Conservation (phyloP, 2,113 vertebrate species). For the Mystacornis crossleyi region DNA sequence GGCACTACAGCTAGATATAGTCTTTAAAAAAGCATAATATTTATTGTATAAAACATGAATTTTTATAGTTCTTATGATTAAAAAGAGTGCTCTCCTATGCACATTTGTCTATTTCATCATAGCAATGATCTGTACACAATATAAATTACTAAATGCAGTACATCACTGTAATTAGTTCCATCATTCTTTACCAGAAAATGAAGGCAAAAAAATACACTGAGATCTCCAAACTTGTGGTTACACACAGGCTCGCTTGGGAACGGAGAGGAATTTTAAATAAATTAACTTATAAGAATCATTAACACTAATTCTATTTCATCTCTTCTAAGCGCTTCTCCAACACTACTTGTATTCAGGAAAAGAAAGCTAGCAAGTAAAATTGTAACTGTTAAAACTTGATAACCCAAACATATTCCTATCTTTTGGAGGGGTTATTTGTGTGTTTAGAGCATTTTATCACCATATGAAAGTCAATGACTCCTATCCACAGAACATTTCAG, state of each 20-base stretch:
- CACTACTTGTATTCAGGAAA: not conserved
- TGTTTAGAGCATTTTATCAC: slow-evolving; percentile 6
- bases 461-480: not conserved
- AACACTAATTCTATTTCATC: not conserved
- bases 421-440: not conserved
- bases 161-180: slow-evolving; percentile 18
- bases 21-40: slow-evolving; percentile 17
- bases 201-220: slow-evolving; percentile 18
- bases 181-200: slow-evolving; percentile 13
- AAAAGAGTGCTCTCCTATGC: not conserved
- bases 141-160: slow-evolving; percentile 34
- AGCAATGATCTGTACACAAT: slow-evolving; percentile 6
- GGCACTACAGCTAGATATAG: not conserved
- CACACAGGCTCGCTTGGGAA: not conserved
- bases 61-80: slow-evolving; percentile 27
- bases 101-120: slow-evolving; percentile 27
- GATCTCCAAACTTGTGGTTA: slow-evolving; percentile 31
- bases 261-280: not conserved
- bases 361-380: not conserved
- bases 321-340: not conserved
- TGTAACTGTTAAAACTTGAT: not conserved
- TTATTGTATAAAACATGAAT: not conserved
- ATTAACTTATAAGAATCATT: not conserved
- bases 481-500: slow-evolving; percentile 14
- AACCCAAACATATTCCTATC: not conserved